Conservation (phyloP, 2,113 vertebrate genomes). For the Gavia stellata region DNA sequence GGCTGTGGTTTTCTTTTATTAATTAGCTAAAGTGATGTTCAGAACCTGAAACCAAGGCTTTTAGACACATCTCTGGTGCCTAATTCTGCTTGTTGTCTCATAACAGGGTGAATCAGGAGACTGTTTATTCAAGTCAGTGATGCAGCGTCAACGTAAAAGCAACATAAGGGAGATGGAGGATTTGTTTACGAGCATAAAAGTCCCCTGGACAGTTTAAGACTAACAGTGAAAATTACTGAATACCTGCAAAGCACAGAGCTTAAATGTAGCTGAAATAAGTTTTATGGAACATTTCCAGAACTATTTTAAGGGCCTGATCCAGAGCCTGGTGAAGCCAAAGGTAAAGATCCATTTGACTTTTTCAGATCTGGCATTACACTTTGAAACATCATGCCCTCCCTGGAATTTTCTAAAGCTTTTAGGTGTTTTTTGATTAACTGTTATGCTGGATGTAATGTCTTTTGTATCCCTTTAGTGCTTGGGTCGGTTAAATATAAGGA, state of each 20-base stretch:
- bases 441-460: background rate
- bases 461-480: background rate
- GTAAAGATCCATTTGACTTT: background rate
- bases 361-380: background rate
- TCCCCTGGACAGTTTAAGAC: constrained; percentile 39
- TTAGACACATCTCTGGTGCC: constrained; percentile 57
- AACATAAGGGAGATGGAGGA: constrained; percentile 11
- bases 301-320: constrained; percentile 25
- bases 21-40: constrained; percentile 54
- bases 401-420: background rate
- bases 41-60: constrained; percentile 55
- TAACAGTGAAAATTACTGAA: constrained; percentile 38
- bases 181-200: constrained; percentile 18
- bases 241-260: constrained; percentile 4
- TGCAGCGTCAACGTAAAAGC: background rate
- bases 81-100: background rate
- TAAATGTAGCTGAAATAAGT: constrained; percentile 33
- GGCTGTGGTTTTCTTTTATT: constrained; percentile 55
- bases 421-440: background rate
- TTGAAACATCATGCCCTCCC: background rate
- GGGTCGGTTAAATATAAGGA: background rate
- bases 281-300: constrained; percentile 32
- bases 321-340: background rate
- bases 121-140: constrained; percentile 24
- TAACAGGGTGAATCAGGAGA: constrained; percentile 21